Base-by-base conservation (phyloP, 2,797 vertebrate genomes). In the Clarias pachynema region DNA sequence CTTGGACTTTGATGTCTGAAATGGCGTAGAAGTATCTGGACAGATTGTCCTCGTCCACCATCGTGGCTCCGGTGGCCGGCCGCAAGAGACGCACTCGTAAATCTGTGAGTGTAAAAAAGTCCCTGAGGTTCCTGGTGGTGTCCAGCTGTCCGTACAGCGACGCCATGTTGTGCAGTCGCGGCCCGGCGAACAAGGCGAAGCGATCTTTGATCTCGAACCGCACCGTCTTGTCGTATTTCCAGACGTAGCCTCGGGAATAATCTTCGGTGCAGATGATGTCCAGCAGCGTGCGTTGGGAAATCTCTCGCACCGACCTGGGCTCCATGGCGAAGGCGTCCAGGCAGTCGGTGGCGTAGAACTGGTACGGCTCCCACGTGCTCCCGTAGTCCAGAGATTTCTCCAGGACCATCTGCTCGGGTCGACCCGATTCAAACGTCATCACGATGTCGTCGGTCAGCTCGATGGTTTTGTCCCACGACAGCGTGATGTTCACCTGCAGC, bases 251-350 rank as follows among this genome's bases (percentile, higher is more conserved):
- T 0, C 97, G 96, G 12, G 98, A 99, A 91, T 99, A 99, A 88
- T 99, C 97, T 94, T 99, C 98, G 1, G 98, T 99, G 93, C 98
- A 99, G 95, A 99, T 99, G 90, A 99, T 98, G 95, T 99, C 97
- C 91, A 99, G 93, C 88, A 99, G 96, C 0, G 97, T 97, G 59
- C 96, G 95, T 92, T 98, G 96, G 1, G 97, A 97, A 88, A 99
- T 95, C 92, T 99, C 97, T 91, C 96, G 96, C 88, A 96, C 97
- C 0, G 97, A 97, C 93, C 98, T 98, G 85, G 98, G 96, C 91
- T 99, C 98, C 98, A 99, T 99, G 86, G 97, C 96, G 88, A 99
- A 99, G 88, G 97, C 98, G 12, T 99, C 97, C 91, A 99, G 92
- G 92, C 98, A 99, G 94, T 99, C 98, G 0, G 97, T 97, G 90